Percentiles rank a stretch among this genome's conserved stretches.
Conservation (phyloP, 2,113 vertebrate species). For the Nesospiza acunhae region DNA sequence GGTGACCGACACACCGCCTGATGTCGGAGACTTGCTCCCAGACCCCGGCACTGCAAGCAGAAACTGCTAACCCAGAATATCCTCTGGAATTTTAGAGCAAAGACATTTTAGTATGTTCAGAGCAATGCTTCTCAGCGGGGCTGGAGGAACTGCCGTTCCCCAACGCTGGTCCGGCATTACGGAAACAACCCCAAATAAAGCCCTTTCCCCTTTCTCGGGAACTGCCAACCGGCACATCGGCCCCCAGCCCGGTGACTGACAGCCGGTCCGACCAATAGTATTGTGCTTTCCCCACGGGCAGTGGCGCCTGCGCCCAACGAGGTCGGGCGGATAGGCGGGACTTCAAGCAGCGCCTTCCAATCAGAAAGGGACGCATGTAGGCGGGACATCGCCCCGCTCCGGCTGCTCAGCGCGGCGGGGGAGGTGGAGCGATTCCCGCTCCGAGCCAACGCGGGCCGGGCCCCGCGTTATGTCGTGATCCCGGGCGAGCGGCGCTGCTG, state of each 20-base stretch:
- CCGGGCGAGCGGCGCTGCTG: no score
- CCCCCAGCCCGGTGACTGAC: background rate
- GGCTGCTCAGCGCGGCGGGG: rapidly evolving
- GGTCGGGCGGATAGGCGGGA: rapidly evolving
- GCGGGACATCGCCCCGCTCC: background rate
- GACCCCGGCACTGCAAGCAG: rapidly evolving
- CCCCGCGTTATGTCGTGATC: no score
- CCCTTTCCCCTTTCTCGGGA: background rate
- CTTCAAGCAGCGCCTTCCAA: background rate
- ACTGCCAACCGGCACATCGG: rapidly evolving
- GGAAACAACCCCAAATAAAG: rapidly evolving
- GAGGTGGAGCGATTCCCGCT: rapidly evolving
- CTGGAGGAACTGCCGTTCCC: rapidly evolving
- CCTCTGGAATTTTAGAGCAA: rapidly evolving
- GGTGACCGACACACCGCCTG: background rate
- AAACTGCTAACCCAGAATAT: background rate
- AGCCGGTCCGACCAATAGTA: rapidly evolving
- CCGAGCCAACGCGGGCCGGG: background rate
- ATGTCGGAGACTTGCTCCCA: background rate
- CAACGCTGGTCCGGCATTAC: background rate
- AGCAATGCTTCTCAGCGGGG: rapidly evolving
- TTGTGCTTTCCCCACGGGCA: rapidly evolving
- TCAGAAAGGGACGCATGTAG: background rate
- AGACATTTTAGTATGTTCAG: background rate
- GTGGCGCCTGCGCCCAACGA: background rate